phyloP scores from a whole-genome alignment of 2,113 vertebrate genomes.

The Alosa alosa region DNA sequence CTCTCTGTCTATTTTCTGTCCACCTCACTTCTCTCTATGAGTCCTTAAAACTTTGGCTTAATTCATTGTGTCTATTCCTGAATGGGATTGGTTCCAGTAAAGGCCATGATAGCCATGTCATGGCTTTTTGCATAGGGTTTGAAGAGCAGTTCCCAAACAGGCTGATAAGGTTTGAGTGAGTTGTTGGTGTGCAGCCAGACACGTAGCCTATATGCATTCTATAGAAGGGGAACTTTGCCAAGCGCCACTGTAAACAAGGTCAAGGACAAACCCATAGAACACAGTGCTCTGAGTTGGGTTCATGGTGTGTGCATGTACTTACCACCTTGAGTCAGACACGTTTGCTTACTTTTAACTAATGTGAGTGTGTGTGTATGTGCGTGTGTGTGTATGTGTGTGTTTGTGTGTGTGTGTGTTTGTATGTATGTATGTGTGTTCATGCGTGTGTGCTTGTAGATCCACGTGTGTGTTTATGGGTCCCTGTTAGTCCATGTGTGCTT shows the following conservation, averaged over 20 bases:
- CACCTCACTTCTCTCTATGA: not conserved
- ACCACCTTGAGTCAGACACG: not conserved
- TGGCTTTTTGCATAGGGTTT: not conserved
- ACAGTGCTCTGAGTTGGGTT: not conserved
- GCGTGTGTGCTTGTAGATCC: no score
- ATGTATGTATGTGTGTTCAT: not conserved
- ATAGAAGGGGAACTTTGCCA: not conserved
- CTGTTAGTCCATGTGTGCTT: not conserved
- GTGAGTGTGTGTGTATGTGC: not conserved
- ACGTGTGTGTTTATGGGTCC: no score
- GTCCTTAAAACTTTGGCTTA: not conserved
- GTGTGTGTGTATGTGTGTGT: conserved; percentile 5
- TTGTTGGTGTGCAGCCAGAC: not conserved
- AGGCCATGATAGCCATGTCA: not conserved
- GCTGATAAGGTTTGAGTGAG: not conserved
- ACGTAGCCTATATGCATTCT: not conserved
- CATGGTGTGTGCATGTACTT: not conserved
- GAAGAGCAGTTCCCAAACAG: not conserved
- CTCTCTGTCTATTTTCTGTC: not conserved
- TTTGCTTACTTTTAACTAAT: not conserved
- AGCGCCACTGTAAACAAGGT: not conserved
- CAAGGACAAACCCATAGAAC: not conserved
- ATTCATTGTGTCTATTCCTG: not conserved
- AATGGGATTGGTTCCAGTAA: not conserved
- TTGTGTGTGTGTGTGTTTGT: not conserved